Evolutionary conservation across 2,113 vertebrate species (phyloP).

Genomic region (Maccullochella peelii): DNA sequence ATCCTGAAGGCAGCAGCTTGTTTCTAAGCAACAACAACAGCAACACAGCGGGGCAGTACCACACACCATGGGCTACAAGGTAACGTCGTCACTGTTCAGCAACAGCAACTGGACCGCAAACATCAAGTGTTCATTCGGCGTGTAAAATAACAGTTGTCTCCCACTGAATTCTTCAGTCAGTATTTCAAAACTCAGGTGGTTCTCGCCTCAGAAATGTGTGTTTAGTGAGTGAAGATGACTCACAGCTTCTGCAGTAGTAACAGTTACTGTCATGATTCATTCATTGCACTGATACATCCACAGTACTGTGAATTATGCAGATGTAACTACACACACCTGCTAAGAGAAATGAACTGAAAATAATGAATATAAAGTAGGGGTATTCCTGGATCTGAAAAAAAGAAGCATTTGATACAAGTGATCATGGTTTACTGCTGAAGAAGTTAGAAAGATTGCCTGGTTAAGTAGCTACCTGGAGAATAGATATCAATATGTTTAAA

Average conservation of each 20-base stretch:
- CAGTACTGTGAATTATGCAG: background rate
- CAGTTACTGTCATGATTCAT: conserved; percentile 17
- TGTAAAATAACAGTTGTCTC: background rate
- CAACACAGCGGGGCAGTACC: background rate
- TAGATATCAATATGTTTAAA: background rate
- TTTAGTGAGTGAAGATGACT: conserved; percentile 7
- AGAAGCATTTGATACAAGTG: too few species aligned
- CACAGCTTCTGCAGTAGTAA: conserved; percentile 25
- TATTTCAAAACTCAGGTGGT: background rate
- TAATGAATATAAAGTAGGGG: too few species aligned
- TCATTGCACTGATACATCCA: background rate
- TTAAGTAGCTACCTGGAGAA: background rate
- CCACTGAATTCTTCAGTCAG: background rate
- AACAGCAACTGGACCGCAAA: background rate
- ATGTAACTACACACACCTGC: background rate
- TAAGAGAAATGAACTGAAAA: background rate
- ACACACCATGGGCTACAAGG: conserved; percentile 77
- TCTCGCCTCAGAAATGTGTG: background rate
- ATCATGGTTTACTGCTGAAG: background rate
- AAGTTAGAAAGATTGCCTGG: background rate
- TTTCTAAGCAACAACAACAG: conserved; percentile 62
- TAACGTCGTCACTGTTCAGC: conserved; percentile 29
- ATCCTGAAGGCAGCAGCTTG: conserved; percentile 27
- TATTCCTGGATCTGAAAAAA: background rate
- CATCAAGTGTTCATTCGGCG: background rate